Conservation (phyloP, 2,888 invertebrate species). For the Pristionchus mayeri region DNA sequence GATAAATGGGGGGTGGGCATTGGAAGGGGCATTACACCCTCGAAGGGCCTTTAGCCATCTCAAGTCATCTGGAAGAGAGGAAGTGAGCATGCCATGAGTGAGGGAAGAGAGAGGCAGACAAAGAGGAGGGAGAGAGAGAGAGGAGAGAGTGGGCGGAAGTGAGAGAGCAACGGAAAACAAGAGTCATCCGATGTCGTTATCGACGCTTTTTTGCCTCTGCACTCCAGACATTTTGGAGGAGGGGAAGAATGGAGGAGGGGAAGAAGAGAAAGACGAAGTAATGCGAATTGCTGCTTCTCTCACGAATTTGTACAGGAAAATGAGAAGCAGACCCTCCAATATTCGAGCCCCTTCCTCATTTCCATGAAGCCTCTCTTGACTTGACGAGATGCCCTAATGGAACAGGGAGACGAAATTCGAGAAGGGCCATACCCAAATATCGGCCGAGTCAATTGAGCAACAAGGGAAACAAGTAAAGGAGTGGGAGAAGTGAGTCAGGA, state of each 20-base stretch:
- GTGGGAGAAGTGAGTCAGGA: background rate
- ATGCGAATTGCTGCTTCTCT: background rate
- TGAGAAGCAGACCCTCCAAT: background rate
- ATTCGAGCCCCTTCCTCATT: background rate
- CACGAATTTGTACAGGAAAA: background rate
- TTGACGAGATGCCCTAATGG: background rate
- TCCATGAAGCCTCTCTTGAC: constrained; percentile 26
- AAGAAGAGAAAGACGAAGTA: background rate
- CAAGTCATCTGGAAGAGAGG: constrained; percentile 35
- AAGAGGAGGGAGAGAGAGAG: background rate
- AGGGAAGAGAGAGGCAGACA: background rate
- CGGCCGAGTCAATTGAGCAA: background rate
- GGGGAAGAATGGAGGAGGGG: background rate
- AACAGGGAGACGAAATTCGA: background rate
- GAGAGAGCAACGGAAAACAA: background rate
- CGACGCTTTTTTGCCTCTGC: constrained; percentile 27
- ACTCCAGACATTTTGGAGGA: background rate
- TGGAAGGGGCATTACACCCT: constrained; percentile 19
- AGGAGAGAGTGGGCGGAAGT: background rate
- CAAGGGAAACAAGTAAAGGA: background rate
- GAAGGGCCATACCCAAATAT: background rate
- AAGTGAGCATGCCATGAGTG: background rate
- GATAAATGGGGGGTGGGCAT: background rate
- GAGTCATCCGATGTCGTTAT: constrained; percentile 13
- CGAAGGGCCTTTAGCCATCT: background rate